phyloP scores from a whole-genome alignment of 2,888 invertebrate genomes.

The Furcula furcula region DNA sequence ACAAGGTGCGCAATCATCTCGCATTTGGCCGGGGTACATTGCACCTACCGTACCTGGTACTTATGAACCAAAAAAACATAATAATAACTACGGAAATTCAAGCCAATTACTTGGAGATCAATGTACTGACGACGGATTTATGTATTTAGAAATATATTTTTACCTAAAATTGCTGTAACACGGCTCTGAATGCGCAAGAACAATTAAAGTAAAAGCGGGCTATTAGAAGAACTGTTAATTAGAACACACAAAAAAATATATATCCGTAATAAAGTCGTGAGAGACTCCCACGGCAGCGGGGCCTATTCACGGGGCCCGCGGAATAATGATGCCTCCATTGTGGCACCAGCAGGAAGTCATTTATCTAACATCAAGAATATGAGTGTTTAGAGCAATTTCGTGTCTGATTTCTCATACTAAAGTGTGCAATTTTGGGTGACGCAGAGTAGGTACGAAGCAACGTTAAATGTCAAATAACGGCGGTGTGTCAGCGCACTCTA shows the following conservation, averaged over 20 bases:
- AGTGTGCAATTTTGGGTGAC: constrained; percentile 73
- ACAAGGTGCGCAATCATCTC: too few species aligned
- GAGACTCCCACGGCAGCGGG: constrained; percentile 73
- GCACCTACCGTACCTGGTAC: too few species aligned
- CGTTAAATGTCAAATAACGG: constrained; percentile 38
- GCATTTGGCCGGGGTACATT: too few species aligned
- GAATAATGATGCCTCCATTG: constrained; percentile 79
- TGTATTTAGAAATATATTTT: neutral
- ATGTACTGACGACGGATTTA: neutral
- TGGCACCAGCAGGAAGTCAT: constrained; percentile 77
- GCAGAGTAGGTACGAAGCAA: constrained; percentile 12
- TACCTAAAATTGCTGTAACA: constrained; percentile 29
- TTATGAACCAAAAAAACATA: too few species aligned
- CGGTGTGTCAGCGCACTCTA: constrained; percentile 33
- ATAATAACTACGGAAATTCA: too few species aligned
- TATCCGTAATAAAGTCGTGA: constrained; percentile 79
- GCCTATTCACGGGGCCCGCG: constrained; percentile 61
- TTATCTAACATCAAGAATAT: constrained; percentile 82
- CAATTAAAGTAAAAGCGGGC: constrained; percentile 78
- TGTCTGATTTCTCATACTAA: constrained; percentile 76
- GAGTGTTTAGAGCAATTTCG: constrained; percentile 79
- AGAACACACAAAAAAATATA: constrained; percentile 78
- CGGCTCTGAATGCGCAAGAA: constrained; percentile 39
- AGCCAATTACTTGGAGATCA: neutral
- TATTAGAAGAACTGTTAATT: constrained; percentile 79